Conservation (phyloP, 2,113 vertebrate genomes). For the Nyctibius bracteatus region DNA sequence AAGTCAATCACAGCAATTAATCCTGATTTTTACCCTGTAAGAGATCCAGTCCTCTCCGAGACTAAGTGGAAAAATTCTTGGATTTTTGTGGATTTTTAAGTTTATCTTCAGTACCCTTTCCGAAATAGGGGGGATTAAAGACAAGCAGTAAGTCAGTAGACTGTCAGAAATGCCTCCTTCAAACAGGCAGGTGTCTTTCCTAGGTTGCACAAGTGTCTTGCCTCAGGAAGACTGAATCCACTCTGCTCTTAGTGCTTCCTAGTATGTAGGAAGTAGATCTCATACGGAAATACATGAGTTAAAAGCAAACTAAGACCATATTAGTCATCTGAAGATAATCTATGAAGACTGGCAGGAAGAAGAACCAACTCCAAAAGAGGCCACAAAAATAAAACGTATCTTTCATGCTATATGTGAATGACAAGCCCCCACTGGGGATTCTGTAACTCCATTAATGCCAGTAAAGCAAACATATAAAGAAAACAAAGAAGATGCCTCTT, state of each 20-base stretch:
- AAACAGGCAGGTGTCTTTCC: not conserved
- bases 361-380: not conserved
- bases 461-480: not conserved
- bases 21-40: not conserved
- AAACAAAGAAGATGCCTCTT: not conserved
- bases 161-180: not conserved
- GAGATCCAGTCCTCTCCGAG: not conserved
- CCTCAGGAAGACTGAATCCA: not conserved
- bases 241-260: not conserved
- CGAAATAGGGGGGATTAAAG: not conserved
- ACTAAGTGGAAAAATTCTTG: not conserved
- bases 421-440: not conserved
- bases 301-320: not conserved
- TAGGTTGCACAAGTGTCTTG: not conserved
- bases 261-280: not conserved
- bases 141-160: not conserved
- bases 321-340: not conserved
- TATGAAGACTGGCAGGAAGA: not conserved
- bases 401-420: not conserved
- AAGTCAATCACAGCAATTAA: not conserved
- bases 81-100: not conserved
- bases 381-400: fast-evolving
- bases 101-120: not conserved
- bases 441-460: not conserved
- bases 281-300: not conserved